Base-by-base conservation (phyloP, 2,113 vertebrate genomes). In the Daphoenositta chrysoptera region DNA sequence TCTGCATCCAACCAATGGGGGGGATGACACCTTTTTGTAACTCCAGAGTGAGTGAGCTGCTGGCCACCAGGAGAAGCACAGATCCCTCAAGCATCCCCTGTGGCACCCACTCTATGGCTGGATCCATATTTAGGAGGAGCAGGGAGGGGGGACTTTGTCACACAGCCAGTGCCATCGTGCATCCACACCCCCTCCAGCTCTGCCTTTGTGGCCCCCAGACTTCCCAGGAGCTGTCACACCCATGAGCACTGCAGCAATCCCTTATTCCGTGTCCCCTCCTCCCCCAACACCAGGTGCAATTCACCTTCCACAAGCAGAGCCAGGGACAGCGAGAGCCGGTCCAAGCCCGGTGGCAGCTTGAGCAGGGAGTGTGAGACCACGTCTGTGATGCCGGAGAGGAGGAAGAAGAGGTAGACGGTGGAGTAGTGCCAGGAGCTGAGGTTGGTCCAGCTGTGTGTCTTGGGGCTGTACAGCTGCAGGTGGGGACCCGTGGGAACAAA, bases 351-450 rank as follows among this genome's bases (percentile, higher is more conserved):
- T 0, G 99, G 99, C 30, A 98, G 50, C 48, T 96, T 94, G 81
- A 95, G 97, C 2, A 50, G 76, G 11, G 97, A 90, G 20, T 92
- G 93, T 0, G 95, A 98, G 84, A 98, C 57, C 26, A 99, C 9
- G 5, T 99, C 97, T 5, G 96, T 85, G 9, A 99, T 44, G 44
- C 99, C 99, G 0, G 98, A 98, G 83, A 99, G 96, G 4, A 98
- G 98, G 50, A 98, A 99, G 98, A 99, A 99, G 21, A 99, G 96
- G 90, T 99, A 99, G 98, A 99, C 99, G 63, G 99, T 99, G 94
- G 95, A 95, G 97, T 99, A 99, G 92, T 99, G 99, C 99, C 99
- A 99, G 94, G 98, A 98, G 98, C 98, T 98, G 44, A 99, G 97
- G 91, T 98, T 99, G 1, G 98, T 96, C 99, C 99, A 99, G 4